These are phyloP conservation scores for Echinops telfairi DNA, from an alignment of 2,113 vertebrate species.

Conservation along the genomic window DNA sequence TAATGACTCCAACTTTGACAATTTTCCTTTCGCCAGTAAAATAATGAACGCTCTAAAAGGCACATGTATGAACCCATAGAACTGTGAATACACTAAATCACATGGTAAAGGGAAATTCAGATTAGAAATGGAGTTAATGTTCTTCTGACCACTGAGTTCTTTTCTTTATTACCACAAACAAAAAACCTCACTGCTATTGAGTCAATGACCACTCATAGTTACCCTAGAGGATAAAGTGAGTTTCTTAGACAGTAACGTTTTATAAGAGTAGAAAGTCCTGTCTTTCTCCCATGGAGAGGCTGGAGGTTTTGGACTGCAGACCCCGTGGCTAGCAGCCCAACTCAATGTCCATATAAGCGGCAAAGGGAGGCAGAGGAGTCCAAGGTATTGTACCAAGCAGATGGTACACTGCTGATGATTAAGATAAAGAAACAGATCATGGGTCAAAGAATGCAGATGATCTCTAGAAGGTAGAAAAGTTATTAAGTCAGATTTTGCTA, in stretches of 20 bases:
- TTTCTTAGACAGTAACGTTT: too few species aligned
- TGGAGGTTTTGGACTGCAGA: too few species aligned
- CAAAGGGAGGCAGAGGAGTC: background rate
- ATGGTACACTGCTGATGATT: background rate
- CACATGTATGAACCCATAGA: background rate
- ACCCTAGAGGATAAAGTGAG: too few species aligned
- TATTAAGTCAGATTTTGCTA: background rate
- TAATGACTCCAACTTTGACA: background rate
- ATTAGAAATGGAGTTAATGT: background rate
- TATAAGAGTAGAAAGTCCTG: too few species aligned
- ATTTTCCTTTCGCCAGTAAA: background rate
- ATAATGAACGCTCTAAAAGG: background rate
- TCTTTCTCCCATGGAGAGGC: too few species aligned
- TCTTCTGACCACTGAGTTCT: background rate
- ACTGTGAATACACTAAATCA: background rate
- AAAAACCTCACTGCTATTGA: background rate
- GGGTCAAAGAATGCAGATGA: too few species aligned
- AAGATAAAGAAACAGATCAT: background rate
- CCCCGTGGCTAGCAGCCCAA: too few species aligned
- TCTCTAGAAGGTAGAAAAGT: background rate
- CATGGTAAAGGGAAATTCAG: background rate
- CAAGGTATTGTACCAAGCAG: background rate
- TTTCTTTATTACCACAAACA: background rate
- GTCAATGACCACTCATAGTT: too few species aligned
- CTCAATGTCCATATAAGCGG: background rate